phyloP scores from a whole-genome alignment of 2,888 invertebrate genomes.

The Spisula subtruncata region DNA sequence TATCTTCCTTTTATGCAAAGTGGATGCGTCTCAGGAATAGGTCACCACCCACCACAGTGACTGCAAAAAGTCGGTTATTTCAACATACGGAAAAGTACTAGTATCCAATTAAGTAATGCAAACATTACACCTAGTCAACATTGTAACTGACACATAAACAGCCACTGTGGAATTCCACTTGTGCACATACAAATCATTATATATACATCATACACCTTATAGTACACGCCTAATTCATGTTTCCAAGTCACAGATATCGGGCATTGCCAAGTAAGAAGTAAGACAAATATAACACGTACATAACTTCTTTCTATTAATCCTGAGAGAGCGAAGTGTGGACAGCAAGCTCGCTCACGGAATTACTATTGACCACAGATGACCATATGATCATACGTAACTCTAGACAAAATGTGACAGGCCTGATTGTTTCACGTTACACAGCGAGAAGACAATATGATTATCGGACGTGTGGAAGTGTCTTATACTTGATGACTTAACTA shows the following conservation, averaged over 20 bases:
- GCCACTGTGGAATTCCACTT: no score
- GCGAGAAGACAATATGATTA: neutral
- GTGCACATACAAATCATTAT: no score
- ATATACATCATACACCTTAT: no score
- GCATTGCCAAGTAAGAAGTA: neutral
- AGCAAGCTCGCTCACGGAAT: neutral
- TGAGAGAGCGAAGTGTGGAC: neutral
- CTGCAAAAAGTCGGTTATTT: no score
- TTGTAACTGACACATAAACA: no score
- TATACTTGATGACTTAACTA: neutral
- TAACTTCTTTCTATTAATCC: neutral
- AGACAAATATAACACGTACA: neutral
- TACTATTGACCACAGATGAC: slow-evolving; percentile 20
- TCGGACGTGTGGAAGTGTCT: neutral
- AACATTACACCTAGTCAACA: no score
- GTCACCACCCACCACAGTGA: no score
- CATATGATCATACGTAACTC: slow-evolving; percentile 11
- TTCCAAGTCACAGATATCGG: neutral
- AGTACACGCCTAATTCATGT: no score
- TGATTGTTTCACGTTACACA: neutral
- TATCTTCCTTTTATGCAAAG: no score
- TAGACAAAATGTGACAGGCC: neutral
- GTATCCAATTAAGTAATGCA: no score
- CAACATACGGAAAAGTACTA: no score
- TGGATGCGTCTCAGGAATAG: no score